Evolutionary conservation across 1,140 invertebrate genomes (phyloP).

Genomic region (Drosophila kikkawai): DNA sequence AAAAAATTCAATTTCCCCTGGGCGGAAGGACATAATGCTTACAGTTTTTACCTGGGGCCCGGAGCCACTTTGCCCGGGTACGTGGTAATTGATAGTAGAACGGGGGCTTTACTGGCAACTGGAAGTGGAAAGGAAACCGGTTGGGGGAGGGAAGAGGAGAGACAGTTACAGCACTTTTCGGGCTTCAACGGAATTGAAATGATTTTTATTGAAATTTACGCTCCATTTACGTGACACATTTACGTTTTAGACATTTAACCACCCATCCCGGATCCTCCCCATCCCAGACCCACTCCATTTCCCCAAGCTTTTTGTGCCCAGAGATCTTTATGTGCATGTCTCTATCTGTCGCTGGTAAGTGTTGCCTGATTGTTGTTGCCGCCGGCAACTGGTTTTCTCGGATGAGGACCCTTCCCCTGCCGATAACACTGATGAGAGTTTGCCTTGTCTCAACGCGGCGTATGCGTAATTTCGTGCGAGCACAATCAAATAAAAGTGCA

Average conservation of each 20-base stretch:
- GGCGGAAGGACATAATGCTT: slow-evolving; percentile 76
- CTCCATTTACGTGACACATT: slow-evolving; percentile 84
- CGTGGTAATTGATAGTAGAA: slow-evolving; percentile 50
- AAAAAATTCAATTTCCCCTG: slow-evolving; percentile 79
- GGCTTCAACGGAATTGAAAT: slow-evolving; percentile 77
- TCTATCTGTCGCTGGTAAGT: slow-evolving; percentile 61
- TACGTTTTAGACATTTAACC: slow-evolving; percentile 79
- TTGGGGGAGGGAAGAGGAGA: not conserved
- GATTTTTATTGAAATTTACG: slow-evolving; percentile 84
- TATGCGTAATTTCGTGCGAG: slow-evolving; percentile 79
- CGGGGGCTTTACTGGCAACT: slow-evolving; percentile 9
- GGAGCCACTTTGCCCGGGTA: slow-evolving; percentile 50
- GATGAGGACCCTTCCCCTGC: slow-evolving; percentile 14
- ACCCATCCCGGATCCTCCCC: not conserved
- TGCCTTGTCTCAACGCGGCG: slow-evolving; percentile 74
- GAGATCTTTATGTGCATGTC: slow-evolving; percentile 32
- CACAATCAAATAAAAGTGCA: slow-evolving; percentile 82
- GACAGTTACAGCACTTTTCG: slow-evolving; percentile 70
- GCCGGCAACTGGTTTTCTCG: slow-evolving; percentile 35
- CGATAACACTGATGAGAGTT: slow-evolving; percentile 77
- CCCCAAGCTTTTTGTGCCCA: slow-evolving; percentile 7
- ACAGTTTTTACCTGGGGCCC: slow-evolving; percentile 55
- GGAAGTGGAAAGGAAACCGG: not conserved
- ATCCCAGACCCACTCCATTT: not conserved
- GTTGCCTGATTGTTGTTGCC: slow-evolving; percentile 69